A percentile compares a stretch with the other conserved stretches of the same genome.
Conservation (phyloP, 2,888 invertebrate genomes). For the Hirtodrosophila histrioides region DNA sequence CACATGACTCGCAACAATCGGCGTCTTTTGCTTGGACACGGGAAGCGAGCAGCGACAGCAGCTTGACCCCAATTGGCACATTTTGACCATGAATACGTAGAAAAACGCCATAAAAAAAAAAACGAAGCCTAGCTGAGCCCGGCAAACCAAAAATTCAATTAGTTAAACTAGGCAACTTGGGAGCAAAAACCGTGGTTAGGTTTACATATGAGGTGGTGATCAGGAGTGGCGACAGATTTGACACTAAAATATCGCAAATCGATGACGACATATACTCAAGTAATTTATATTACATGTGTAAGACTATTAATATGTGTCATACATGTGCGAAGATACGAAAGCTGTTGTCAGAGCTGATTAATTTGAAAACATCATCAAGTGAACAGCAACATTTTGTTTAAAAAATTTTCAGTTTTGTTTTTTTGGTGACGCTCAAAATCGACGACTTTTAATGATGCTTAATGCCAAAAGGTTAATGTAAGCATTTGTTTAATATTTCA, state of each 20-base stretch:
- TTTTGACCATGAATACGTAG: neutral
- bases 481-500: conserved; percentile 34
- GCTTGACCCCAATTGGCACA: neutral
- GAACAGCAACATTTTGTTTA: conserved; percentile 8
- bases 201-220: too few species aligned
- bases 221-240: neutral
- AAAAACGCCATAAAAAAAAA: neutral
- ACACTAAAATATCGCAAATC: neutral
- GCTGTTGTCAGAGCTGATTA: conserved; percentile 25
- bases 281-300: neutral
- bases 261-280: neutral
- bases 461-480: conserved; percentile 53
- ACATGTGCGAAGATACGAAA: neutral
- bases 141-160: conserved; percentile 2
- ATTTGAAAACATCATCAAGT: conserved; percentile 17
- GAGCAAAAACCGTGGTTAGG: too few species aligned
- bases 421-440: neutral
- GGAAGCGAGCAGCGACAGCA: neutral
- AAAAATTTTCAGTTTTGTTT: neutral
- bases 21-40: neutral
- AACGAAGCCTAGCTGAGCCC: neutral
- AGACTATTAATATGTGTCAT: neutral
- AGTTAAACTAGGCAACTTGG: conserved; percentile 1
- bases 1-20: conserved; percentile 6
- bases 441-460: conserved; percentile 24